These are phyloP conservation scores for Hipposideros armiger DNA, from an alignment of 2,113 vertebrate species.

Conservation along the genomic window DNA sequence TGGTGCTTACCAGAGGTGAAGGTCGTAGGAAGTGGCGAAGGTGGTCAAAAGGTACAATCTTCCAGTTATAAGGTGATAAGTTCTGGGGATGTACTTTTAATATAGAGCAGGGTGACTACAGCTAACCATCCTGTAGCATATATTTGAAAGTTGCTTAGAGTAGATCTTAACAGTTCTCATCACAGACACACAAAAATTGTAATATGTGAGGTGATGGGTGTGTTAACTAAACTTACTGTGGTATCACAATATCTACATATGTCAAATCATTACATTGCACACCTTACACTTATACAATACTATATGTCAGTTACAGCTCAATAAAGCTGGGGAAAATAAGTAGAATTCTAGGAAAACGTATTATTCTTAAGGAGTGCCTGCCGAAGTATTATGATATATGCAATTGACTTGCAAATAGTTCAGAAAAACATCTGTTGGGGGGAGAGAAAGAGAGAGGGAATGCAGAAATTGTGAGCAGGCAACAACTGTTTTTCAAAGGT, in stretches of 20 bases:
- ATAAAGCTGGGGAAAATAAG: not conserved
- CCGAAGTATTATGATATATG: not conserved
- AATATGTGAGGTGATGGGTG: not conserved
- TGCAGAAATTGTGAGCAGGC: too few species aligned
- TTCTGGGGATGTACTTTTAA: too few species aligned
- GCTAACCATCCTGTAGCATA: not conserved
- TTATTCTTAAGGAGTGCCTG: too few species aligned
- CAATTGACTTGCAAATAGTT: not conserved
- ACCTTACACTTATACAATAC: not conserved
- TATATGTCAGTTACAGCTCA: not conserved
- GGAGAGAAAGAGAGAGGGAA: not conserved
- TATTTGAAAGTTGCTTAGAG: not conserved
- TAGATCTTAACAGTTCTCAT: not conserved
- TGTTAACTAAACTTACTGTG: not conserved
- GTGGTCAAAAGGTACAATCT: not conserved
- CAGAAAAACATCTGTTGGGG: not conserved
- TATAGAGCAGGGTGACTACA: not conserved
- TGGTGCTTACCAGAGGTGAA: not conserved
- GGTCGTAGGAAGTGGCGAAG: not conserved
- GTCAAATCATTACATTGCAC: not conserved
- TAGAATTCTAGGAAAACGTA: not conserved
- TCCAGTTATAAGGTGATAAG: too few species aligned
- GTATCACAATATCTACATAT: not conserved
- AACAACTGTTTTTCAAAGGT: not conserved
- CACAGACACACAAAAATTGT: not conserved